Base-by-base conservation (phyloP, 2,888 invertebrate genomes). In the Clistopyga incitator region DNA sequence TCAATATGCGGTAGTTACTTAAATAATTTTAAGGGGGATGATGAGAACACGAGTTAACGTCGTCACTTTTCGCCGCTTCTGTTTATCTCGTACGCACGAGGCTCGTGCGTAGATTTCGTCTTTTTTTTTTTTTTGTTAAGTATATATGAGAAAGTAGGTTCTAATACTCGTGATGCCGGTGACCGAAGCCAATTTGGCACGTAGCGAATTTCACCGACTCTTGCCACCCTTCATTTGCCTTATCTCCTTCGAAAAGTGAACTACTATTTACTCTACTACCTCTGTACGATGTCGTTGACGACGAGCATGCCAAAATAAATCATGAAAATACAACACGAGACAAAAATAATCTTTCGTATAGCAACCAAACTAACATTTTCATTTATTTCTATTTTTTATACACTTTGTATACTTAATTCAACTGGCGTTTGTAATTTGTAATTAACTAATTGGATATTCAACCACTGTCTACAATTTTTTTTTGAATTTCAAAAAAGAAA, bases 131-230 rank as follows among this genome's bases (percentile, higher is more conserved):
- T 20, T 52, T 29, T 18, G 18, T 65, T 18, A 64, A 68, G n/a
- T n/a, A n/a, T n/a, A n/a, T 29, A 45, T 18, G 10, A 34, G 18
- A 8, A 13, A 50, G 25, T 77, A 68, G 68, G 47, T 61, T 68
- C n/a, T 15, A 42, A 77, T 72, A 61, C 81, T 71, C 81, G 81
- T 82, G 78, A 78, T 82, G 20, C 23, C 50, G 18, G 50, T 18
- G 82, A 78, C 67, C 67, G 59, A 4, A 20, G 82, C 78, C 78
- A 82, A 82, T 74, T 80, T 82, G 78, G 82, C 78, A 67, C 59
- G 52, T 52, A 18, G 13, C 42, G 52, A 34, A 74, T 68, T 68
- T 23, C 20, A 38, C 76, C 61, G 45, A 47, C 52, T 18, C 54
- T 59, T 61, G n/a, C n/a, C 15, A 6, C 34, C 25, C 45, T 50